A percentile compares a stretch with the other conserved stretches of the same genome.
These are phyloP conservation scores for Phalacrocorax brasilianus DNA, from an alignment of 2,113 vertebrate genomes.

Conservation along the genomic window DNA sequence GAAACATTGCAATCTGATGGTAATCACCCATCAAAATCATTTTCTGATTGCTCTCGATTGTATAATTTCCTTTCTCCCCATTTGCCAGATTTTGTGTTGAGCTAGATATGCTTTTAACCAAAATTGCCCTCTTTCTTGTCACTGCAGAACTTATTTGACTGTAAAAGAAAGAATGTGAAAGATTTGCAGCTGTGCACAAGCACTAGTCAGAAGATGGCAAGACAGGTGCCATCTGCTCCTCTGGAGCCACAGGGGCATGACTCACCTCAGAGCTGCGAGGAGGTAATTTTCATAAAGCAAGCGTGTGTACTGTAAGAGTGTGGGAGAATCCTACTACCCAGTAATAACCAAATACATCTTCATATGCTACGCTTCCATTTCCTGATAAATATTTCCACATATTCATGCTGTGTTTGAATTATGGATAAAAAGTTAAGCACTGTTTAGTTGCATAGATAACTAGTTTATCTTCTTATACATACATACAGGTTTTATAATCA, in stretches of 20 bases:
- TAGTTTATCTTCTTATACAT: neutral
- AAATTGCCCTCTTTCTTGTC: conserved; percentile 16
- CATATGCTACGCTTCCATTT: neutral
- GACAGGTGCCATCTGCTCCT: neutral
- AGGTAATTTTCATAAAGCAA: neutral
- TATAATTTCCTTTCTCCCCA: neutral
- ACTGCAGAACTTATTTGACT: neutral
- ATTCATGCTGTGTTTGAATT: neutral
- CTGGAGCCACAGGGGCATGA: neutral
- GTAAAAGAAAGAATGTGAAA: neutral
- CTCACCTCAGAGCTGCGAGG: neutral
- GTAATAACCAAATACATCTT: neutral
- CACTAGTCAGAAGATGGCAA: neutral
- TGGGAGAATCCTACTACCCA: neutral
- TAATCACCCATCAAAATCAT: conserved; percentile 22
- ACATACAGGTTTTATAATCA: neutral
- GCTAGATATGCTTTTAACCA: conserved; percentile 3
- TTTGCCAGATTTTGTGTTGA: conserved; percentile 18
- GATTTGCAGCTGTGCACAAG: neutral
- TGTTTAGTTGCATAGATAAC: neutral
- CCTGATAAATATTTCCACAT: neutral
- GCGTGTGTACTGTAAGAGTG: neutral
- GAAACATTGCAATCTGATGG: conserved; percentile 12
- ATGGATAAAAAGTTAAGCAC: neutral
- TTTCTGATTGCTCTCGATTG: conserved; percentile 9